A percentile compares a stretch with the other conserved stretches of the same genome.
phyloP scores from a whole-genome alignment of 2,113 vertebrate genomes.

The Podocnemis expansa region DNA sequence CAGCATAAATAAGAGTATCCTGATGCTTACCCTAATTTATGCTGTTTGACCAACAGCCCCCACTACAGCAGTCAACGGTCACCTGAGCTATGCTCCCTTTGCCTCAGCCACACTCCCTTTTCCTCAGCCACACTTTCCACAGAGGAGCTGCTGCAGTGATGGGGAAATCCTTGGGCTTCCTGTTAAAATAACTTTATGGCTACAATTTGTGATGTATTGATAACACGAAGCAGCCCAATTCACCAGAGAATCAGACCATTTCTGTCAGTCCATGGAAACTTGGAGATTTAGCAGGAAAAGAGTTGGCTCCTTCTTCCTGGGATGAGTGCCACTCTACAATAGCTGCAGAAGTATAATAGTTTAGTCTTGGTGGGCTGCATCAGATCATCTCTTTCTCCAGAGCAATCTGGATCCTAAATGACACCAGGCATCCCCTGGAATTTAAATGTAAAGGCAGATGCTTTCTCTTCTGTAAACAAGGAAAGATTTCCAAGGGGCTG shows the following conservation, averaged over 20 bases:
- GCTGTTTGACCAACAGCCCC: not conserved
- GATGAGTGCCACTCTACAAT: conserved; percentile 38
- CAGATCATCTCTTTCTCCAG: conserved; percentile 39
- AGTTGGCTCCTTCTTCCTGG: conserved; percentile 14
- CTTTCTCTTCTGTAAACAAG: conserved; percentile 63
- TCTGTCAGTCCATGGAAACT: not conserved
- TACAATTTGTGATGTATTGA: not conserved
- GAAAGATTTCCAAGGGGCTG: conserved; percentile 19
- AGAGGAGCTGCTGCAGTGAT: not conserved
- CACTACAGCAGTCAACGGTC: not conserved
- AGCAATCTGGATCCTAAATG: conserved; percentile 29
- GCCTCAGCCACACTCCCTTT: not conserved
- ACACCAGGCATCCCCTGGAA: conserved; percentile 37
- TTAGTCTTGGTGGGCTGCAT: conserved; percentile 40
- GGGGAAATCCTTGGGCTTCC: not conserved
- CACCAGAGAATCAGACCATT: not conserved
- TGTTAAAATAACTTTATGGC: not conserved
- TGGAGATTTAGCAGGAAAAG: not conserved
- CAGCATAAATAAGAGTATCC: not conserved
- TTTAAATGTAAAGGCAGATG: conserved; percentile 53
- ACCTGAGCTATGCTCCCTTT: not conserved
- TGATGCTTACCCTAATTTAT: not conserved
- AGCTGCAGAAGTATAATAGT: not conserved
- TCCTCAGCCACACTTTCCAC: not conserved
- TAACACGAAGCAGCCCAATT: not conserved